Evolutionary conservation across 1,140 invertebrate species (phyloP), one percentile per base, ranked within the genome.

Genomic region (Nasonia vitripennis): DNA sequence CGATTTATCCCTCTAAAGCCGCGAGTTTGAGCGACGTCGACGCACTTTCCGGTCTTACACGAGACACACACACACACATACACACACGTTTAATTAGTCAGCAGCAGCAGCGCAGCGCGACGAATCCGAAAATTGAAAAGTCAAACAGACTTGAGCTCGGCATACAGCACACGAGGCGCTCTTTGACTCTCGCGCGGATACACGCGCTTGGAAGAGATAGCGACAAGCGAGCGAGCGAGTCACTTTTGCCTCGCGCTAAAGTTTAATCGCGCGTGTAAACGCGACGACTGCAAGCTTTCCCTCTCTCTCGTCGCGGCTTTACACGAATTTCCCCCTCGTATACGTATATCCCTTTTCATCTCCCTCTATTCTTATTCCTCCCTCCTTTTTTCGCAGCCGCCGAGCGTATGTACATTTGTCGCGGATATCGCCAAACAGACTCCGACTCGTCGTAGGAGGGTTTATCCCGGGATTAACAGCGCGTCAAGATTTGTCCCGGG

Each of bases 201-300:
- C 1, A n/a, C 31, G 14, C 17, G 5, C 80, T 81, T 4, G 17
- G 48, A 41, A 23, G 17, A 2, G 5, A 62, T 62, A 62, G 55
- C 55, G 55, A 62, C 4, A 20, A 17, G 14, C 7, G 55, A 62
- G 34, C 34, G 55, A 62, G 55, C 55, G 20, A 14, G 71, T 48
- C 34, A 74, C 80, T 74, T 81, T 74, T 74, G 48, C 23, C 68
- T 34, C 14, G 81, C 20, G 81, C 70, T 68, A 78, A 83, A 77
- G 73, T 83, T 83, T 83, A 83, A 83, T 83, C 81, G 81, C 51
- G 81, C 74, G 81, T 68, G 73, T 55, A 83, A 77, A 45, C 68
- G 17, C 80, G 41, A 82, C 45, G 12, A n/a, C 51, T 17, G 31
- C 78, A 41, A 3, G 67, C 20, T 68, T 68, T 67, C 31, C 5